A percentile compares a stretch with the other conserved stretches of the same genome.
Evolutionary conservation across 2,113 vertebrate genomes (phyloP).

Genomic region (Plecotus auritus): DNA sequence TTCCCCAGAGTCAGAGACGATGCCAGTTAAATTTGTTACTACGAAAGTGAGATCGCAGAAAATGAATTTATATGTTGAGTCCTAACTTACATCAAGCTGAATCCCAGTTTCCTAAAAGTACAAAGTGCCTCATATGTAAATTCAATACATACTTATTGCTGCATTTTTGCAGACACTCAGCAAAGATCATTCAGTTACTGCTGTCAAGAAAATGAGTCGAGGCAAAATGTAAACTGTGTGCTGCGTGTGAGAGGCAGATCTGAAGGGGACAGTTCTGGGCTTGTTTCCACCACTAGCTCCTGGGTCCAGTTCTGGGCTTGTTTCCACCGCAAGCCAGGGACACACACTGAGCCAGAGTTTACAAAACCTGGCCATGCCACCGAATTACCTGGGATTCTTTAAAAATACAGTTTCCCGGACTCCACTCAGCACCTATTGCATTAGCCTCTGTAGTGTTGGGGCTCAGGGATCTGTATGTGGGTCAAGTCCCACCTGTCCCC

Average conservation of each 20-base stretch:
- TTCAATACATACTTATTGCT: conserved; percentile 1
- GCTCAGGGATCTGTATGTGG: neutral
- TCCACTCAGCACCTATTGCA: neutral
- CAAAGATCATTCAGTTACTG: conserved; percentile 18
- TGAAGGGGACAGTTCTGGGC: neutral
- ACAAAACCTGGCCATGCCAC: neutral
- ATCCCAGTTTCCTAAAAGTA: conserved; percentile 13
- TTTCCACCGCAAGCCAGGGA: neutral
- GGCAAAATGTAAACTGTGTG: neutral
- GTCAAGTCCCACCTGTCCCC: neutral
- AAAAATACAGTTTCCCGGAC: neutral
- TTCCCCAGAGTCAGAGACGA: conserved; percentile 41
- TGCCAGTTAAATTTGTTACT: conserved; percentile 59
- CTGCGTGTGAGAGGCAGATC: neutral
- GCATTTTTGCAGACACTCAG: conserved; percentile 16
- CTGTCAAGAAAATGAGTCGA: neutral
- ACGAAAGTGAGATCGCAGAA: conserved; percentile 25
- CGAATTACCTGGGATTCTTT: neutral
- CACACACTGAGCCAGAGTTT: neutral
- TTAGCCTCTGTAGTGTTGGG: neutral
- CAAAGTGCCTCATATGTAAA: conserved; percentile 5
- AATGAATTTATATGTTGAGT: conserved; percentile 24
- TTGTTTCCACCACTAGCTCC: neutral
- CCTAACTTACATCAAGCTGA: neutral
- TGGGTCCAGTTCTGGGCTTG: neutral